phyloP scores from a whole-genome alignment of 2,888 invertebrate species.

The Rhingia rostrata region DNA sequence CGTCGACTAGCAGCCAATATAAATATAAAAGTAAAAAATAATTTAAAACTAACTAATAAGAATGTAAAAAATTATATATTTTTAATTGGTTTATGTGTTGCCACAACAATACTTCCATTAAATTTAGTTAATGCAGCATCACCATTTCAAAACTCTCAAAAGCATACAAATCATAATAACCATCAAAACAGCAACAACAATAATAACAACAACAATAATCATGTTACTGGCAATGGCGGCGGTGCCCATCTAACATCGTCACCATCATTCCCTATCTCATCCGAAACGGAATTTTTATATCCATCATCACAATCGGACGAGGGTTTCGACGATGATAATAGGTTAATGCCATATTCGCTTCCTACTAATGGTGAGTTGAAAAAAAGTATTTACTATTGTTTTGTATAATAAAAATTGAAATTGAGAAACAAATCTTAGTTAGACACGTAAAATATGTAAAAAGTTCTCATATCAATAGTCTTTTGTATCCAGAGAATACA shows the following conservation, averaged over 20 bases:
- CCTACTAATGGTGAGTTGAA: constrained; percentile 80
- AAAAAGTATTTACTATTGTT: too few species aligned
- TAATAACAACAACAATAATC: constrained; percentile 42
- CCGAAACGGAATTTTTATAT: constrained; percentile 80
- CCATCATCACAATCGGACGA: constrained; percentile 80
- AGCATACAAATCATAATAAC: constrained; percentile 61
- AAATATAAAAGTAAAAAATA: constrained; percentile 29
- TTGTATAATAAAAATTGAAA: too few species aligned
- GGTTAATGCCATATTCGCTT: constrained; percentile 77
- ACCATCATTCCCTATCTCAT: constrained; percentile 80
- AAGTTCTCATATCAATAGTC: too few species aligned
- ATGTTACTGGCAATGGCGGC: constrained; percentile 4
- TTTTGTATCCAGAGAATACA: too few species aligned
- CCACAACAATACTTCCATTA: constrained; percentile 77
- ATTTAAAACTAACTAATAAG: constrained; percentile 65
- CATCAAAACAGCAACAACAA: constrained; percentile 60
- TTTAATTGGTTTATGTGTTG: constrained; percentile 76
- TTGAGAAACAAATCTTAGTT: too few species aligned
- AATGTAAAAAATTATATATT: constrained; percentile 73
- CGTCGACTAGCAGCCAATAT: constrained; percentile 70
- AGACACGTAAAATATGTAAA: too few species aligned
- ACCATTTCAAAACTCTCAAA: constrained; percentile 70
- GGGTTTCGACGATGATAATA: constrained; percentile 79
- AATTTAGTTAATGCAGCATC: constrained; percentile 76
- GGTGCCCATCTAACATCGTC: constrained; percentile 74